phyloP scores from a whole-genome alignment of 2,113 vertebrate species.

The Psilopogon haemacephalus region DNA sequence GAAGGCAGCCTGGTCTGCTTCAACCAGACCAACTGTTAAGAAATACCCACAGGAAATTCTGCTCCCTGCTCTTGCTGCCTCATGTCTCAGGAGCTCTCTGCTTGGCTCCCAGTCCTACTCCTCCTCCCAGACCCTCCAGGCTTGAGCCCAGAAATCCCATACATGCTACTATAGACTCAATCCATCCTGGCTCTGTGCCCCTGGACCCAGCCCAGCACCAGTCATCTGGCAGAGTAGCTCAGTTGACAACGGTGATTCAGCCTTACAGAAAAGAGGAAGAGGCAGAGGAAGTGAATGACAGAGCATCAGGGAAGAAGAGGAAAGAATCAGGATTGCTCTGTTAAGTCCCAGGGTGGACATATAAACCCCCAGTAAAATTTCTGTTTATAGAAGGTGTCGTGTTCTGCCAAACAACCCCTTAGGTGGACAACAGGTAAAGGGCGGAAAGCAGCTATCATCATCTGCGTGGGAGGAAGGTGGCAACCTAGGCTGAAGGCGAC shows the following conservation, averaged over 20 bases:
- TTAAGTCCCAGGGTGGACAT: not conserved
- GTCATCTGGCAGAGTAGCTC: not conserved
- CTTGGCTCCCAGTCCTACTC: not conserved
- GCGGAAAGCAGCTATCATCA: not conserved
- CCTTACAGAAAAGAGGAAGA: not conserved
- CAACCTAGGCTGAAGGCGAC: not conserved
- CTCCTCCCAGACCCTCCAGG: not conserved
- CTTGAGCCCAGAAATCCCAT: not conserved
- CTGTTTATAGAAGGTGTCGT: not conserved
- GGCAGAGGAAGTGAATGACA: not conserved
- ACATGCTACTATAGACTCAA: rapidly evolving
- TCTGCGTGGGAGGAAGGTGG: not conserved
- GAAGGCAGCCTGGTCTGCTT: not conserved
- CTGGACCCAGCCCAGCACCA: not conserved
- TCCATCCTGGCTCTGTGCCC: not conserved
- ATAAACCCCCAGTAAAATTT: not conserved
- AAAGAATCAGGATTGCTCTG: not conserved
- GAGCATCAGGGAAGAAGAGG: not conserved
- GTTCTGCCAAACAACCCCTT: not conserved
- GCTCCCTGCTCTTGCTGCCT: not conserved
- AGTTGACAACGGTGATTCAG: not conserved
- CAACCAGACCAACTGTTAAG: not conserved
- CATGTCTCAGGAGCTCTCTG: not conserved
- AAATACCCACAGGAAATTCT: not conserved
- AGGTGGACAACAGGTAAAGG: not conserved